Conservation (phyloP, 2,113 vertebrate species). For the Polypterus bichir region DNA sequence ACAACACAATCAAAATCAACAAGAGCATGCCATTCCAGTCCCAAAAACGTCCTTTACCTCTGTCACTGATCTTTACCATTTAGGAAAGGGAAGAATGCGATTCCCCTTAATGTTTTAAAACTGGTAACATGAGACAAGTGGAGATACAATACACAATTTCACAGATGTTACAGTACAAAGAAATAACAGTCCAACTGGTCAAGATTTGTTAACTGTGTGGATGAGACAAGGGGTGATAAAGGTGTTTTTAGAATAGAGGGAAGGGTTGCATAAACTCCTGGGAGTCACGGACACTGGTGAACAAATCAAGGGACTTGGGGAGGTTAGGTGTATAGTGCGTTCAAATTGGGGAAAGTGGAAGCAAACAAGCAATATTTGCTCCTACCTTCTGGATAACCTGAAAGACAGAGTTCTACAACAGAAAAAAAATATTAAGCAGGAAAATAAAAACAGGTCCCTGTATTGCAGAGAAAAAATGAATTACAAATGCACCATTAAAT, state of each 20-base stretch:
- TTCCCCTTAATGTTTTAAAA: slow-evolving; percentile 1
- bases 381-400: slow-evolving; percentile 54
- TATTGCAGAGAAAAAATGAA: not conserved
- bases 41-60: no score
- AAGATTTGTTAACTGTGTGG: slow-evolving; percentile 1
- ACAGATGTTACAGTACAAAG: slow-evolving; percentile 19
- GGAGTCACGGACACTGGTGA: not conserved
- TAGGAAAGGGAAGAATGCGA: no score
- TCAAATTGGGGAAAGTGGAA: slow-evolving; percentile 13
- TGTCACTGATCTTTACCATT: no score
- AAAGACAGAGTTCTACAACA: slow-evolving; percentile 53
- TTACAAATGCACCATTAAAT: not conserved
- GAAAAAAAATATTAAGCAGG: slow-evolving; percentile 19
- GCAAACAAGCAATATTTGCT: slow-evolving; percentile 36
- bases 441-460: not conserved
- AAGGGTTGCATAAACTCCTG: slow-evolving; percentile 19
- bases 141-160: not conserved
- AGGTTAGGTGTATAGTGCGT: not conserved
- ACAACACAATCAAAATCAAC: no score
- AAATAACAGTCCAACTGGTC: not conserved
- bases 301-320: not conserved
- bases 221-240: not conserved
- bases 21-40: no score
- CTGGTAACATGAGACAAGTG: not conserved
- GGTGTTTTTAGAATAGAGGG: not conserved